Evolutionary conservation across 2,797 vertebrate genomes (phyloP).

Genomic region (Brotogeris chrysoptera): DNA sequence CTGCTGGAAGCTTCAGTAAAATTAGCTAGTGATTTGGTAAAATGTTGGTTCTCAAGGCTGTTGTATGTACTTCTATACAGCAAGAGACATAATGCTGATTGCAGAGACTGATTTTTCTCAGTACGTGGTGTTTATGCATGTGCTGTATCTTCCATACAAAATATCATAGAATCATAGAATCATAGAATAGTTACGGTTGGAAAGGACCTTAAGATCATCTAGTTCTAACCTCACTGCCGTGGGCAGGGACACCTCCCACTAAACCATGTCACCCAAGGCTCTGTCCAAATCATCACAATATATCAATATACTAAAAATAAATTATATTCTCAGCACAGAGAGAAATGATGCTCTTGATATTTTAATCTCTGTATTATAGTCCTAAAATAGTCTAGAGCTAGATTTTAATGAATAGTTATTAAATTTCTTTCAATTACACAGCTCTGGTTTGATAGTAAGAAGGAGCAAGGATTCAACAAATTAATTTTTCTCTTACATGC

Average conservation of each 20-base stretch:
- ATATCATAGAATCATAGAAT: no score
- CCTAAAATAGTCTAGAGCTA: not conserved
- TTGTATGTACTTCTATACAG: not conserved
- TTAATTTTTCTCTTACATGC: not conserved
- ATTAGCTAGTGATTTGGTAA: not conserved
- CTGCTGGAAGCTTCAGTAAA: not conserved
- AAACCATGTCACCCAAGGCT: no score
- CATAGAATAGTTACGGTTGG: no score
- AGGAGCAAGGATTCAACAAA: not conserved
- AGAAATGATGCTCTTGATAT: not conserved
- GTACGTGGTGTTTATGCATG: fast-evolving
- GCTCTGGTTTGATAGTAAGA: not conserved
- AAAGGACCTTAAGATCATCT: no score
- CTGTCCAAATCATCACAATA: no score
- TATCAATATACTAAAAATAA: not conserved
- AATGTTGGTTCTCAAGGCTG: not conserved
- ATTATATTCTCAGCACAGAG: not conserved
- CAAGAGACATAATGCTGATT: not conserved
- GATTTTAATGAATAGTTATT: not conserved
- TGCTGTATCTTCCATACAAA: not conserved
- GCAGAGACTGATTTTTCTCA: not conserved
- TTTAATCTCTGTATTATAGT: not conserved
- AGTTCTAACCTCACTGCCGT: no score
- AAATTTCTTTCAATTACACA: not conserved
- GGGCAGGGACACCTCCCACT: no score